Evolutionary conservation across 2,113 vertebrate genomes (phyloP).

Genomic region (Syngnathoides biaculeatus): DNA sequence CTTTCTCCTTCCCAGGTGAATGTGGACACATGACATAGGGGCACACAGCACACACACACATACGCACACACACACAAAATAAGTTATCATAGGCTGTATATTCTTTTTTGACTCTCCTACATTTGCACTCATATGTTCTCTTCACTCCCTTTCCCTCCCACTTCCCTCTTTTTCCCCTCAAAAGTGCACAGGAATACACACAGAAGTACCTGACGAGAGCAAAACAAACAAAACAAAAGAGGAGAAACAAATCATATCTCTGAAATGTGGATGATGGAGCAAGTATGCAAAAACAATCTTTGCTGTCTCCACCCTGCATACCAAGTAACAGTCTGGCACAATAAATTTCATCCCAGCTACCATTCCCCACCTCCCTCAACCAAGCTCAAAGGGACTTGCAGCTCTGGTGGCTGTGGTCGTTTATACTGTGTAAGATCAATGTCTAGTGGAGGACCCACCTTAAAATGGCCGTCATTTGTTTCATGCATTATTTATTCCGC

Average conservation of each 20-base stretch:
- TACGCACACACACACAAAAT: constrained; percentile 8
- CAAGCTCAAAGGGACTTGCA: constrained; percentile 27
- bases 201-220: constrained; percentile 1
- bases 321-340: constrained; percentile 36
- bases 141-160: constrained; percentile 16
- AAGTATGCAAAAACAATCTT: constrained; percentile 45
- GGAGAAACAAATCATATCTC: constrained; percentile 30
- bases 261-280: constrained; percentile 51
- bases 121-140: constrained; percentile 20
- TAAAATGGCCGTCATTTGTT: constrained; percentile 70
- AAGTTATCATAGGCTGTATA: constrained; percentile 11
- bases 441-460: constrained; percentile 45
- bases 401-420: constrained; percentile 29
- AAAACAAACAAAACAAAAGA: neutral
- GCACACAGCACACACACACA: constrained; percentile 15
- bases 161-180: constrained; percentile 11
- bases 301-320: constrained; percentile 42
- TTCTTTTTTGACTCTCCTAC: constrained; percentile 4
- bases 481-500: constrained; percentile 72
- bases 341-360: constrained; percentile 43
- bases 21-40: constrained; percentile 28
- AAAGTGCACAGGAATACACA: constrained; percentile 17
- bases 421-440: constrained; percentile 66
- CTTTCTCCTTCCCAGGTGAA: constrained; percentile 54
- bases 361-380: constrained; percentile 31